Percentiles rank a stretch among this genome's conserved stretches.
Evolutionary conservation across 1,140 invertebrate species (phyloP).

Genomic region (Eupristina koningsbergeri): DNA sequence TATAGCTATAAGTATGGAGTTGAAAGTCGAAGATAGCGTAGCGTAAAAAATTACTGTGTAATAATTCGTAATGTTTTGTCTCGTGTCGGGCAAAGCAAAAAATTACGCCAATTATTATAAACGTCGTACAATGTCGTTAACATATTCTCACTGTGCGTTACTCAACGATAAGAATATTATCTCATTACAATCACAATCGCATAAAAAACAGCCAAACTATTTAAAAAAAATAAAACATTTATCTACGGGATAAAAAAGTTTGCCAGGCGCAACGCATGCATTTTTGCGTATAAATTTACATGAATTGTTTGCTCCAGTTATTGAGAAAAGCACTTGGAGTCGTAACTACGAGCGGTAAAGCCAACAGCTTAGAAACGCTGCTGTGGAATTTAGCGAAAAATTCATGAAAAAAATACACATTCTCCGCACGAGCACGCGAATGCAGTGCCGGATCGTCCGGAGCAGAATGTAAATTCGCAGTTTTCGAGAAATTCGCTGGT

Average conservation of each 20-base stretch:
- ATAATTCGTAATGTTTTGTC: background rate
- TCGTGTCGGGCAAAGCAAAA: background rate
- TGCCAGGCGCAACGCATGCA: background rate
- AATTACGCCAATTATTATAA: background rate
- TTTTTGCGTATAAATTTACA: conserved; percentile 19
- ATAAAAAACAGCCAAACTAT: no score
- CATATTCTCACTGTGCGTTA: background rate
- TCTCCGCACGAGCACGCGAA: no score
- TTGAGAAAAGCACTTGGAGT: background rate
- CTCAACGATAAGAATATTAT: background rate
- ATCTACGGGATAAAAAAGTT: background rate
- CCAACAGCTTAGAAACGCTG: background rate
- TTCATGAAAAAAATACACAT: background rate
- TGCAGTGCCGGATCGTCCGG: no score
- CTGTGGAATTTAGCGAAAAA: background rate
- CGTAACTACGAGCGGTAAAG: background rate
- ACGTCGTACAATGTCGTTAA: background rate
- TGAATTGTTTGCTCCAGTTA: conserved; percentile 20
- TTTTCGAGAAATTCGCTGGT: no score
- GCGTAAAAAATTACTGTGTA: background rate
- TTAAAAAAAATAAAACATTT: background rate
- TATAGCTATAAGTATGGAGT: no score
- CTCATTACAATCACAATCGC: background rate
- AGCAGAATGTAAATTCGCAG: no score
- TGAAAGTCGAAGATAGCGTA: background rate